Conservation (phyloP, 2,888 invertebrate genomes). For the Melanostoma mellinum region DNA sequence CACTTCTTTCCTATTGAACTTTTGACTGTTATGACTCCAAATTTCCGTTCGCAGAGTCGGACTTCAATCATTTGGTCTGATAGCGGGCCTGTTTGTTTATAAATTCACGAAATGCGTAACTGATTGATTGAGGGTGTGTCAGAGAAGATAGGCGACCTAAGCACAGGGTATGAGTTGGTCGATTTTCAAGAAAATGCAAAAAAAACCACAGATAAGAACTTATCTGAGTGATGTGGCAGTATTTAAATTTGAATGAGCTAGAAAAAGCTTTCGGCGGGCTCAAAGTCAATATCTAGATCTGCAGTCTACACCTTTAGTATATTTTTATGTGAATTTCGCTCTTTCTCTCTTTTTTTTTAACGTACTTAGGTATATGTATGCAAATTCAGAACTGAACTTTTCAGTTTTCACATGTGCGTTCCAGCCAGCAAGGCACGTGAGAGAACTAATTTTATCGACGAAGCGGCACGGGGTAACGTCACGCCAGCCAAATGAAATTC, state of each 20-base stretch:
- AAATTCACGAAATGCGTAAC: not conserved
- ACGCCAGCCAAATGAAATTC: constrained; percentile 33
- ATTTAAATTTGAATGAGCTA: constrained; percentile 25
- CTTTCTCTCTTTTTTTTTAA: constrained; percentile 11
- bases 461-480: constrained; percentile 13
- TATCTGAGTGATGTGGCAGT: constrained; percentile 48
- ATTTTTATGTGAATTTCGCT: constrained; percentile 1
- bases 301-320: not conserved
- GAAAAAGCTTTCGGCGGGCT: constrained; percentile 18
- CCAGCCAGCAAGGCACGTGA: constrained; percentile 41
- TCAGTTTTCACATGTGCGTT: constrained; percentile 37
- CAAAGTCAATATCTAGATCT: constrained; percentile 5
- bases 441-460: not conserved
- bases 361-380: not conserved
- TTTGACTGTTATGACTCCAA: not conserved
- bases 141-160: not conserved
- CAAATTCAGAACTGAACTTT: constrained; percentile 6
- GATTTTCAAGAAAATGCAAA: constrained; percentile 32
- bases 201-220: constrained; percentile 7
- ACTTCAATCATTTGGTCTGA: not conserved
- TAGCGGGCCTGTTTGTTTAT: not conserved
- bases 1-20: not conserved
- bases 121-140: constrained; percentile 32
- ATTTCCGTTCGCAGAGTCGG: not conserved
- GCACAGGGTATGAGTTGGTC: not conserved